A percentile compares a stretch with the other conserved stretches of the same genome.
These are phyloP conservation scores for Lemur catta DNA, from an alignment of 2,797 vertebrate species.

Conservation along the genomic window DNA sequence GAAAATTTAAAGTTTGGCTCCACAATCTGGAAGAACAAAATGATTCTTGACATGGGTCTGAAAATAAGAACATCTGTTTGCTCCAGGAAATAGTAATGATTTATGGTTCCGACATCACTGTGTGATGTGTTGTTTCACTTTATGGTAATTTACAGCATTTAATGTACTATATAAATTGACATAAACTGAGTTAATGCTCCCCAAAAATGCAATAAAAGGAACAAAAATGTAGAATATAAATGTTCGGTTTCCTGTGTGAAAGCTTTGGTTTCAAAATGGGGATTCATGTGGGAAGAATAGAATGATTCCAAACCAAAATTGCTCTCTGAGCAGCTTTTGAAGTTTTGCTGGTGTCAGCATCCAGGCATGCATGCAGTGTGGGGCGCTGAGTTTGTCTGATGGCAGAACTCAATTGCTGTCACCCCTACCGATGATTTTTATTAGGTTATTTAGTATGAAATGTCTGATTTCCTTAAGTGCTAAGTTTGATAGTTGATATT, in stretches of 20 bases:
- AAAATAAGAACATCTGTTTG: conserved; percentile 76
- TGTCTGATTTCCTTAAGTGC: no score
- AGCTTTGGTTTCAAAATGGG: conserved; percentile 64
- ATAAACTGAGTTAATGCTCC: conserved; percentile 74
- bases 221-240: conserved; percentile 70
- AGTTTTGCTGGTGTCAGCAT: conserved; percentile 1
- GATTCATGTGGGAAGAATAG: conserved; percentile 65
- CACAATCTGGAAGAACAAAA: conserved; percentile 57
- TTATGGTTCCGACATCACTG: conserved; percentile 63
- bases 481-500: no score
- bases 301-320: conserved; percentile 50
- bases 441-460: neutral
- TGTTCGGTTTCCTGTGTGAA: conserved; percentile 76
- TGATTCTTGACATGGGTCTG: conserved; percentile 61
- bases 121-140: conserved; percentile 74
- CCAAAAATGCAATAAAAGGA: conserved; percentile 71
- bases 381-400: neutral
- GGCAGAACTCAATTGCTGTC: neutral
- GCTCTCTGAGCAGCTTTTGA: conserved; percentile 23
- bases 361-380: neutral
- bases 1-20: conserved; percentile 65
- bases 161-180: conserved; percentile 71
- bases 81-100: conserved; percentile 68
- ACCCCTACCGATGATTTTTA: neutral
- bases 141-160: conserved; percentile 78